Evolutionary conservation across 2,888 invertebrate genomes (phyloP).

Genomic region (Thymelicus sylvestris): DNA sequence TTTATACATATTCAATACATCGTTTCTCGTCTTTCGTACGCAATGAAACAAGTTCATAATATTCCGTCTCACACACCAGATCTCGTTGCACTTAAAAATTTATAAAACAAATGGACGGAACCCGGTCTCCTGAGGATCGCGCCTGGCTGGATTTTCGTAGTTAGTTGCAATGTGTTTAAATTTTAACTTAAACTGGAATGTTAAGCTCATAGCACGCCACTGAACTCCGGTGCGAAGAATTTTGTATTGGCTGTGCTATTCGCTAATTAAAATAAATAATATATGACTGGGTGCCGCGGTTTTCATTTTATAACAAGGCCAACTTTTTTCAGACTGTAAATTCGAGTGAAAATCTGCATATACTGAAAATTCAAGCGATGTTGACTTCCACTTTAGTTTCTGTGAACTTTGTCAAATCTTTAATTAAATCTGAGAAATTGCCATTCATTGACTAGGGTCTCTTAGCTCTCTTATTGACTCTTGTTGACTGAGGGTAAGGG

Average conservation of each 20-base stretch:
- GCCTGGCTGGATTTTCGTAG: constrained; percentile 47
- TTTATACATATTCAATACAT: neutral
- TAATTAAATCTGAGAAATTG: neutral
- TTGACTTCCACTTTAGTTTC: neutral
- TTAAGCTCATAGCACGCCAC: constrained; percentile 53
- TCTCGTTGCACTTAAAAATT: constrained; percentile 41
- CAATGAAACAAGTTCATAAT: constrained; percentile 12
- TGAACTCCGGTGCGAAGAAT: constrained; percentile 53
- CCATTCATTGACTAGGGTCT: too few relatives aligned
- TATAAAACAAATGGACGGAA: constrained; percentile 46
- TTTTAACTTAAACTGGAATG: constrained; percentile 59
- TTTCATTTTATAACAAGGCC: constrained; percentile 20
- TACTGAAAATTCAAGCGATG: constrained; percentile 21
- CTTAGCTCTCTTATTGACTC: too few relatives aligned
- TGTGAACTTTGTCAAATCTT: neutral
- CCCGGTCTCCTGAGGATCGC: constrained; percentile 49
- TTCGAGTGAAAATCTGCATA: constrained; percentile 9
- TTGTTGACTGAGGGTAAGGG: too few relatives aligned
- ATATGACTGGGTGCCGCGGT: constrained; percentile 14
- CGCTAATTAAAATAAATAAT: constrained; percentile 39
- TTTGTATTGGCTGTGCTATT: constrained; percentile 52
- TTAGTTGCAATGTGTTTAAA: constrained; percentile 58
- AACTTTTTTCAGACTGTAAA: constrained; percentile 17
- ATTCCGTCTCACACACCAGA: constrained; percentile 25
- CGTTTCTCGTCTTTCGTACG: neutral